Conservation (phyloP, 2,888 invertebrate genomes). For the Acanthosoma haemorrhoidale region DNA sequence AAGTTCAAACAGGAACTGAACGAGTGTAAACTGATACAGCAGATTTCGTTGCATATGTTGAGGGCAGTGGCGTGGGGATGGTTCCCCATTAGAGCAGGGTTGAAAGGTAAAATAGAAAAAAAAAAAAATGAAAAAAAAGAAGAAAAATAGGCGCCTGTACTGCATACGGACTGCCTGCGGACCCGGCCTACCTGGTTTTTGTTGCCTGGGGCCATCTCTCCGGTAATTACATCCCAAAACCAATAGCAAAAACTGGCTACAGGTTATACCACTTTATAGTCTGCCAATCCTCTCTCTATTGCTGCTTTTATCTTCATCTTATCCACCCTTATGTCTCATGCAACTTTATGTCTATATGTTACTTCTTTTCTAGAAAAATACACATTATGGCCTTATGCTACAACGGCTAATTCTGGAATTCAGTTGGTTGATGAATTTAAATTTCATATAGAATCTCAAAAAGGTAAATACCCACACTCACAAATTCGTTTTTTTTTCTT, state of each 20-base stretch:
- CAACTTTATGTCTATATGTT: too few species aligned
- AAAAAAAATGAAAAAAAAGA: background rate
- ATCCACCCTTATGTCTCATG: too few species aligned
- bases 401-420: too few species aligned
- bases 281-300: background rate
- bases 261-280: conserved; percentile 4
- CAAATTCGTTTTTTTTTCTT: too few species aligned
- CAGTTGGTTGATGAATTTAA: too few species aligned
- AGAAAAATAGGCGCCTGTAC: conserved; percentile 8
- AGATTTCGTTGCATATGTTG: conserved; percentile 1
- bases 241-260: conserved; percentile 7
- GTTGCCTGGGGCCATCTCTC: background rate
- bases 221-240: conserved; percentile 3
- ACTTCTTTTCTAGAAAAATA: too few species aligned
- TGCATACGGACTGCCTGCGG: conserved; percentile 4
- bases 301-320: too few species aligned
- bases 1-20: conserved; percentile 5
- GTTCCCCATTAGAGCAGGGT: conserved; percentile 8
- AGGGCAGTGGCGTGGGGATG: background rate
- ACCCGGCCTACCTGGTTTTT: conserved; percentile 11
- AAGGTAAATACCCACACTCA: too few species aligned
- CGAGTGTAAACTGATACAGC: background rate
- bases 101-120: conserved; percentile 14
- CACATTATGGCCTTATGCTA: too few species aligned
- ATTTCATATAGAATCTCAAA: too few species aligned